Percentiles rank a stretch among this genome's conserved stretches.
phyloP scores from a whole-genome alignment of 1,140 invertebrate genomes.

The Aculops lycopersici region DNA sequence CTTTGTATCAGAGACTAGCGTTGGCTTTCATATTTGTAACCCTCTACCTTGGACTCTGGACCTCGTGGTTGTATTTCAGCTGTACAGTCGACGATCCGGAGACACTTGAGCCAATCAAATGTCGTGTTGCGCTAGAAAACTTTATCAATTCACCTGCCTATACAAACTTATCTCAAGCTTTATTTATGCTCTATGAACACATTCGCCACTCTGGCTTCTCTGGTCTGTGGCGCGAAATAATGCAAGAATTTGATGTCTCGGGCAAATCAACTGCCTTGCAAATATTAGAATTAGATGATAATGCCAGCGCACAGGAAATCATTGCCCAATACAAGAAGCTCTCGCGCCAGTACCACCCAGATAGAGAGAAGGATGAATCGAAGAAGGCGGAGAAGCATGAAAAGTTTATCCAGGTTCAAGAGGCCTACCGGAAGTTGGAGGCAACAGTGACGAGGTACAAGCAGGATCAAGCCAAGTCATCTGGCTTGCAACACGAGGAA shows the following conservation, averaged over 20 bases:
- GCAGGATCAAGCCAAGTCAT: no score
- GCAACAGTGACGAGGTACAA: constrained; percentile 34
- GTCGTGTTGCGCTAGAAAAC: constrained; percentile 52
- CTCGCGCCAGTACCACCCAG: constrained; percentile 62
- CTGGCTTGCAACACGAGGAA: no score
- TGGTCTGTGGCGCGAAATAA: constrained; percentile 45
- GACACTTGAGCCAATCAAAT: constrained; percentile 39
- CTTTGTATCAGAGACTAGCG: constrained; percentile 15
- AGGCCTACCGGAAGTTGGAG: constrained; percentile 48
- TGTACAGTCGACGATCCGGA: constrained; percentile 48
- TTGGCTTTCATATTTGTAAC: constrained; percentile 24
- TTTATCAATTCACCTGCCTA: constrained; percentile 56
- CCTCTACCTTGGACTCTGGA: constrained; percentile 37
- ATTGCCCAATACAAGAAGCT: constrained; percentile 40
- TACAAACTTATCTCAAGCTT: constrained; percentile 32
- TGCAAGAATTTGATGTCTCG: constrained; percentile 44
- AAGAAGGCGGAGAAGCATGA: constrained; percentile 29
- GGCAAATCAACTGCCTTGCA: constrained; percentile 63
- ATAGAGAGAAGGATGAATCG: constrained; percentile 41
- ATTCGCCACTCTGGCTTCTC: constrained; percentile 41
- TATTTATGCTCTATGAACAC: constrained; percentile 37
- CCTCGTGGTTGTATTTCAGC: constrained; percentile 55
- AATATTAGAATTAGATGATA: constrained; percentile 18
- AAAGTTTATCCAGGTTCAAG: constrained; percentile 64
- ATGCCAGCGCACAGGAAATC: constrained; percentile 49